Base-by-base conservation (phyloP, 2,888 invertebrate species). In the Dryobota labecula region DNA sequence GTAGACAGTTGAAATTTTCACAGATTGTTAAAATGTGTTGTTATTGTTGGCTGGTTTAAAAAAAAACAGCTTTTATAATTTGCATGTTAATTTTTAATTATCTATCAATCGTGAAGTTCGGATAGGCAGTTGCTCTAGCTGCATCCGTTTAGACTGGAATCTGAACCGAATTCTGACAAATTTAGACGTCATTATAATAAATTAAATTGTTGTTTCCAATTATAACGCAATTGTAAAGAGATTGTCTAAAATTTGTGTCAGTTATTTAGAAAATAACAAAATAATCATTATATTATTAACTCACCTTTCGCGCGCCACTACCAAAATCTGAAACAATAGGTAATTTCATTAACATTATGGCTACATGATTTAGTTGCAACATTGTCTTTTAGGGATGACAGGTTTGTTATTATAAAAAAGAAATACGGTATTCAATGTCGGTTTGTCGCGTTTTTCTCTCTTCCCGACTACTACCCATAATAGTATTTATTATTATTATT, bases 321-420 rank as follows among this genome's bases (percentile, higher is more conserved):
- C 70, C 76, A 84, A 70, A 82, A 74, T 73, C 84, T 84, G 84
- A 51, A 84, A 84, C 85, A 86, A 84, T 63, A 63, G 49, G 18
- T 54, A 62, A 74, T 73, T 72, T 66, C 0, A 73, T 86, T 75
- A 82, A 54, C 57, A 62, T 54, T 61, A 74, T 64, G 64, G 80
- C 5, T 15, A 38, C 43, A 49, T 43, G 11, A 20, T 38, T 56
- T 58, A 45, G 18, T 51, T 41, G 33, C 58, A 54, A 56, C 47
- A 66, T n/a, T 45, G 20, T 61, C 2, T 24, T n/a, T 13, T 56
- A 83, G 54, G 83, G 79, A 27, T 83, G 68, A 4, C 30, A 36
- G 6, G 20, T 27, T 15, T 18, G n/a, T n/a, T 4, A 11, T n/a
- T 4, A 47, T 47, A n/a, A 47, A 4, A 2, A n/a, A n/a, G 3